Percentiles rank a stretch among this genome's conserved stretches.
Conservation (phyloP, 2,113 vertebrate genomes). For the Sander lucioperca region DNA sequence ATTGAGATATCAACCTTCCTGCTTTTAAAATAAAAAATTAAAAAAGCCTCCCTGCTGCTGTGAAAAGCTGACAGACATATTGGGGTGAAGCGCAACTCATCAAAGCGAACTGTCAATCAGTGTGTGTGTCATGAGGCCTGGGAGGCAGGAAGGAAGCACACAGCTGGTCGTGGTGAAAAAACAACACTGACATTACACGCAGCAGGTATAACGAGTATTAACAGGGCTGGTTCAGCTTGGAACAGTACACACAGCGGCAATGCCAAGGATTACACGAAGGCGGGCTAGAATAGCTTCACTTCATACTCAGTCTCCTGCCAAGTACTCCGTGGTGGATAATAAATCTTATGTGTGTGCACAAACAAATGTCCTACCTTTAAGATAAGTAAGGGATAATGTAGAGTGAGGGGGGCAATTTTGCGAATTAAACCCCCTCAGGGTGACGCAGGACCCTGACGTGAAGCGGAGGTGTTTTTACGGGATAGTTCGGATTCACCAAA, state of each 20-base stretch:
- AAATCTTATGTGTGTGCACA: neutral
- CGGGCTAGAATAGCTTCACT: neutral
- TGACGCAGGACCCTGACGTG: too few relatives aligned
- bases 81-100: constrained; percentile 60
- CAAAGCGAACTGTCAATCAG: constrained; percentile 72
- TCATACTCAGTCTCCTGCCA: neutral
- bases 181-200: constrained; percentile 64
- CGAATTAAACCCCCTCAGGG: too few relatives aligned
- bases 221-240: constrained; percentile 31
- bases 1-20: constrained; percentile 48
- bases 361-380: neutral
- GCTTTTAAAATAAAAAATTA: constrained; percentile 18
- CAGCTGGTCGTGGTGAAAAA: constrained; percentile 73
- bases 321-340: neutral
- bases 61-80: constrained; percentile 69
- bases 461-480: too few relatives aligned
- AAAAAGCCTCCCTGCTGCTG: constrained; percentile 26
- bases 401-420: too few relatives aligned
- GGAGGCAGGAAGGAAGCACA: constrained; percentile 73
- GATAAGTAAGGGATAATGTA: too few relatives aligned
- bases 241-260: constrained; percentile 3
- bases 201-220: constrained; percentile 67
- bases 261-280: neutral
- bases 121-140: constrained; percentile 53
- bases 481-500: too few relatives aligned